Percentiles rank a stretch among this genome's conserved stretches.
Evolutionary conservation across 2,113 vertebrate species (phyloP).

Genomic region (Corydoras maculifer): DNA sequence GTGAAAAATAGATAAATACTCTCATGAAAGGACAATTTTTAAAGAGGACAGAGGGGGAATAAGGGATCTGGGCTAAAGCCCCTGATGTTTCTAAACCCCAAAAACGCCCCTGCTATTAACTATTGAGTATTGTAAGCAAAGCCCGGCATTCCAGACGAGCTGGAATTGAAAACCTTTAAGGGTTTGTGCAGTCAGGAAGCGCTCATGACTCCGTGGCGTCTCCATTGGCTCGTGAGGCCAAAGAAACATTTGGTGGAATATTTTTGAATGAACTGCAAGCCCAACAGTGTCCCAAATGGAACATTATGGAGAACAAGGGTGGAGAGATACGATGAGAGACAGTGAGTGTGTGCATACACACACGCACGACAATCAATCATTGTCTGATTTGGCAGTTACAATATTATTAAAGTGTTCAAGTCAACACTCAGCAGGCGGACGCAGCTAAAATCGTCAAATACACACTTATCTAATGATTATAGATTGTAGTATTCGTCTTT

Average conservation of each 20-base stretch:
- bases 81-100: too few relatives aligned
- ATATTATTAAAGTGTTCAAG: background rate
- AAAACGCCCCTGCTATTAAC: background rate
- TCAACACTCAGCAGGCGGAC: background rate
- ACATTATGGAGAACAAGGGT: background rate
- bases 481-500: too few relatives aligned
- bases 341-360: background rate
- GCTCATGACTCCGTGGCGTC: background rate
- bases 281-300: background rate
- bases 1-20: too few relatives aligned
- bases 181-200: background rate
- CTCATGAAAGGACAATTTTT: too few relatives aligned
- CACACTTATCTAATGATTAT: too few relatives aligned
- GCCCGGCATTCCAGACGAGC: too few relatives aligned
- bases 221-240: background rate
- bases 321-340: background rate
- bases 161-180: slow-evolving; percentile 2
- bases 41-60: too few relatives aligned
- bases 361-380: background rate
- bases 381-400: slow-evolving; percentile 2
- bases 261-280: slow-evolving; percentile 15
- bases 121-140: background rate
- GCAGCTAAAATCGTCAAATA: too few relatives aligned
- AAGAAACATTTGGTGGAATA: slow-evolving; percentile 23
- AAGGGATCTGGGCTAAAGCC: too few relatives aligned